phyloP scores from a whole-genome alignment of 2,113 vertebrate genomes.

The Ifrita kowaldi region DNA sequence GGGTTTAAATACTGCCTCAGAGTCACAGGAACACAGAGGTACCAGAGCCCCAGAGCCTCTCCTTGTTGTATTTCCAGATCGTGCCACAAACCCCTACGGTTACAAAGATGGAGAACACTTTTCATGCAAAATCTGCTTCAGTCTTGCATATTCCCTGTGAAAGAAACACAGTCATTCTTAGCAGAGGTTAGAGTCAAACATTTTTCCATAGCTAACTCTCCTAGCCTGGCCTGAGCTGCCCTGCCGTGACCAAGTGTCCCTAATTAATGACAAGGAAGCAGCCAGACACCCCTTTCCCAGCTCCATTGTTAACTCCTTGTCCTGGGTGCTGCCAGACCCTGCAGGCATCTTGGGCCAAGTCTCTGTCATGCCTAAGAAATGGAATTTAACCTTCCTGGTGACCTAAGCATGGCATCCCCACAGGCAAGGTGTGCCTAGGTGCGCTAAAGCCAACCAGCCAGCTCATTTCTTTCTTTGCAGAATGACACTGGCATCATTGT shows the following conservation, averaged over 20 bases:
- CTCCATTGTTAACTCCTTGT: background rate
- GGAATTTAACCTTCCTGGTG: background rate
- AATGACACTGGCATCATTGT: background rate
- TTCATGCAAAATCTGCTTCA: background rate
- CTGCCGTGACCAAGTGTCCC: background rate
- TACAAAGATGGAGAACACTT: background rate
- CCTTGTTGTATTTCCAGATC: background rate
- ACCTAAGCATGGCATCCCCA: background rate
- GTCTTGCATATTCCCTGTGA: background rate
- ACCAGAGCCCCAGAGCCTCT: background rate
- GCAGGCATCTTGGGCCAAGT: background rate
- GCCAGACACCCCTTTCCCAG: background rate
- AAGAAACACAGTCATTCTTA: background rate
- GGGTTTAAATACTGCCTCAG: background rate
- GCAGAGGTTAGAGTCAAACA: background rate
- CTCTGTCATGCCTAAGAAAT: background rate
- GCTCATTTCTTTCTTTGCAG: background rate
- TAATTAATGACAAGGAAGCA: background rate
- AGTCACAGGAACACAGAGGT: background rate
- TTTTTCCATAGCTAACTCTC: background rate
- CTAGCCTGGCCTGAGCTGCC: background rate
- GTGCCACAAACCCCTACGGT: background rate
- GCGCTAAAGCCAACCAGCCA: background rate
- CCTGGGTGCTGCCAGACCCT: background rate
- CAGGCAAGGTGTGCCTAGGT: fast-evolving